Evolutionary conservation across 2,797 vertebrate species (phyloP).

Genomic region (Typhlichthys subterraneus): DNA sequence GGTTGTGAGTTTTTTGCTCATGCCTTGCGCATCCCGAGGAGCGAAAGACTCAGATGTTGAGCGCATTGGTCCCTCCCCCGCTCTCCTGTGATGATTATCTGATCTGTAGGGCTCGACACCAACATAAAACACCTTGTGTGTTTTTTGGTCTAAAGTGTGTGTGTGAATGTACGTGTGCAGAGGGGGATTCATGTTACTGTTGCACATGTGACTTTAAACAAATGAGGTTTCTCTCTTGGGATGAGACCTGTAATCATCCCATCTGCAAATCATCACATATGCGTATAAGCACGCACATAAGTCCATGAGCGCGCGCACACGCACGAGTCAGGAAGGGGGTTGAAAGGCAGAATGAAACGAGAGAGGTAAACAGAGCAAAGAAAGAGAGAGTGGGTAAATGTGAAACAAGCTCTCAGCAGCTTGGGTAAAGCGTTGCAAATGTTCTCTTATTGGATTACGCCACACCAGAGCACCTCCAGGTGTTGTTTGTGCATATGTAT

Average conservation of each 20-base stretch:
- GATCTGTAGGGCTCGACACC: conserved; percentile 65
- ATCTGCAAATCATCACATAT: conserved; percentile 26
- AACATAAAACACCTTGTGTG: conserved; percentile 74
- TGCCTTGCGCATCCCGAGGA: conserved; percentile 49
- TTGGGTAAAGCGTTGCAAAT: conserved; percentile 12
- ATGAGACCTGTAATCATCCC: conserved; percentile 53
- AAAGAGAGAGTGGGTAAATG: conserved; percentile 4
- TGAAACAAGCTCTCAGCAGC: conserved; percentile 8
- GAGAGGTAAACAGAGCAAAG: conserved; percentile 6
- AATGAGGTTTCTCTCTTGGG: conserved; percentile 55
- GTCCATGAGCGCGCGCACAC: conserved; percentile 9
- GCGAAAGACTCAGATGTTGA: conserved; percentile 66
- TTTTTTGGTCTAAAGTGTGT: conserved; percentile 20
- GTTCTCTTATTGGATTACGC: conserved; percentile 44
- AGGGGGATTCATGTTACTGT: conserved; percentile 38
- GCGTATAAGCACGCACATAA: conserved; percentile 6
- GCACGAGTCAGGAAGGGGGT: conserved; percentile 6
- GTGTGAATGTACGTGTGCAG: conserved; percentile 31
- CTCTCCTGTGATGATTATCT: conserved; percentile 69
- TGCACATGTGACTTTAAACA: conserved; percentile 69
- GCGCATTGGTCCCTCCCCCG: conserved; percentile 54
- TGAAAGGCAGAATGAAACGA: conserved; percentile 17
- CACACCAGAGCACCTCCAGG: conserved; percentile 50
- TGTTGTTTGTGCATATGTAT: conserved; percentile 44
- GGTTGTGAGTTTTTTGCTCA: conserved; percentile 63